Evolutionary conservation across 2,113 vertebrate genomes (phyloP).

Genomic region (Lampris megalopsis): DNA sequence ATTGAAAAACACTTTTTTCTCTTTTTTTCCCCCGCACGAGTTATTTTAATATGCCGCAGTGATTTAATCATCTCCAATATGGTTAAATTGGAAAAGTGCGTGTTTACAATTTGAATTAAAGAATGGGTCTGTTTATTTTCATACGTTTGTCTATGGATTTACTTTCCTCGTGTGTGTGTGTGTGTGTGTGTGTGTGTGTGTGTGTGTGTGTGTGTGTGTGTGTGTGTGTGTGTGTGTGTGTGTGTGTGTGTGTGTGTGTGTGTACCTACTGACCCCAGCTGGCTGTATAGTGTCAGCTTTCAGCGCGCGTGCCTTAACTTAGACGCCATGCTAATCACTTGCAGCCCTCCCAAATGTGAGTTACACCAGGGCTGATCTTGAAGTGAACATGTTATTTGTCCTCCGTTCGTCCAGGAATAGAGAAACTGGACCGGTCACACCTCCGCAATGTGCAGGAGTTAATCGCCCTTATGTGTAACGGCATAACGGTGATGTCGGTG

Average conservation of each 20-base stretch:
- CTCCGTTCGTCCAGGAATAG: constrained; percentile 58
- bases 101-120: no score
- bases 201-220: constrained; percentile 8
- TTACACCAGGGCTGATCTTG: constrained; percentile 2
- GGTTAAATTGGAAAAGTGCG: no score
- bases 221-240: neutral
- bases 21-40: no score
- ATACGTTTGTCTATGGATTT: no score
- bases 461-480: neutral
- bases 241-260: constrained; percentile 19
- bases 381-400: constrained; percentile 47
- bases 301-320: constrained; percentile 67
- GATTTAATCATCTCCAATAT: no score
- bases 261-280: constrained; percentile 37
- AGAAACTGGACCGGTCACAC: constrained; percentile 25
- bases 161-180: neutral
- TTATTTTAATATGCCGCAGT: no score
- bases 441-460: neutral
- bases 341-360: constrained; percentile 23
- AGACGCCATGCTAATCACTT: constrained; percentile 48
- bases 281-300: constrained; percentile 58
- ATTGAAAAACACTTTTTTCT: no score
- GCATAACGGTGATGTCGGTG: no score
- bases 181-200: constrained; percentile 12
- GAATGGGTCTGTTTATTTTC: no score